Conservation (phyloP, 2,888 invertebrate species). For the Dasysyrphus albostriatus region DNA sequence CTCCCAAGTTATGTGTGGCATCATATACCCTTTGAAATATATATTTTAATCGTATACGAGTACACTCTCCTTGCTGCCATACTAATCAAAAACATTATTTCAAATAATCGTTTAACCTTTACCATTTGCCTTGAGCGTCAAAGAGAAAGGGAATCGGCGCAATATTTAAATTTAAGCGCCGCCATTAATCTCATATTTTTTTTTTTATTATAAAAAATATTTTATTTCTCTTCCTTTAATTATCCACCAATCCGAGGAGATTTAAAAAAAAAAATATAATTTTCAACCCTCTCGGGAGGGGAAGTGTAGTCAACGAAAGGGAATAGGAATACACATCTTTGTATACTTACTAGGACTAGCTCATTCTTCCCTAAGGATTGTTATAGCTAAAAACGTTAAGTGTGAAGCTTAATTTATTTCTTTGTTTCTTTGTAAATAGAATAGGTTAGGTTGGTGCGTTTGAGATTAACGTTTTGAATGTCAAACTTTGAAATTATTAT, state of each 20-base stretch:
- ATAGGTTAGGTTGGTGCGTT: not conserved
- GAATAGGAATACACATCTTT: slow-evolving; percentile 31
- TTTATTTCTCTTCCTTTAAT: slow-evolving; percentile 9
- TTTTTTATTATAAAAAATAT: not conserved
- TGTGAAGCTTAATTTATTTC: not conserved
- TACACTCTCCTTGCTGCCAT: not conserved
- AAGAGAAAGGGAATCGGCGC: too few species aligned
- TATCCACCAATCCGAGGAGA: not conserved
- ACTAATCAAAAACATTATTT: slow-evolving; percentile 6
- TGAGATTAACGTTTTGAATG: slow-evolving; percentile 14
- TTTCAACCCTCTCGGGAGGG: not conserved
- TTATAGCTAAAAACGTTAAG: not conserved
- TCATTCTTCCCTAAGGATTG: not conserved
- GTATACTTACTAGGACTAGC: not conserved
- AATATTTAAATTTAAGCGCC: not conserved
- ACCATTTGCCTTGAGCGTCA: not conserved
- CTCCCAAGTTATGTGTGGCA: not conserved
- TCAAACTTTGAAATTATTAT: slow-evolving; percentile 55
- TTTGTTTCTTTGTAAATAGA: not conserved
- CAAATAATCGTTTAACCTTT: slow-evolving; percentile 7
- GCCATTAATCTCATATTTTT: not conserved
- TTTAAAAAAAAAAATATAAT: not conserved
- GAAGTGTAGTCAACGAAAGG: not conserved
- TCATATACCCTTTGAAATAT: not conserved
- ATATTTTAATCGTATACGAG: too few species aligned